Conservation (phyloP, 1,140 invertebrate species). For the Idris sp. region DNA sequence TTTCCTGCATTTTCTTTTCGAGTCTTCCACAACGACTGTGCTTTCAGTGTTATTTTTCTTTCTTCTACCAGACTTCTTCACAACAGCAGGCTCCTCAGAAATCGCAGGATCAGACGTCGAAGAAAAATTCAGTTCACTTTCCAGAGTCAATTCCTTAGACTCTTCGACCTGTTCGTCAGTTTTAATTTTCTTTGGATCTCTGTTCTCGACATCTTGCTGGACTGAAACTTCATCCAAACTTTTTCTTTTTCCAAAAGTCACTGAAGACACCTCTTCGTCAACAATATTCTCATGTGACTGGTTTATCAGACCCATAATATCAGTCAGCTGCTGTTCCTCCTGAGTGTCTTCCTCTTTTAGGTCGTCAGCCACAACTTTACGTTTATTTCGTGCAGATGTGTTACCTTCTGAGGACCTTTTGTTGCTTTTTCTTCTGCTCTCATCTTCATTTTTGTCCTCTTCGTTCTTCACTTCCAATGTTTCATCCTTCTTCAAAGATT, state of each 20-base stretch:
- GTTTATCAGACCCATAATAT: slow-evolving; percentile 47
- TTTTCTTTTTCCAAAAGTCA: slow-evolving; percentile 60
- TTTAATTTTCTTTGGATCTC: slow-evolving; percentile 20
- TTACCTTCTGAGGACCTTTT: slow-evolving; percentile 28
- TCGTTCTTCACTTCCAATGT: slow-evolving; percentile 1
- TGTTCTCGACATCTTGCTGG: slow-evolving; percentile 6
- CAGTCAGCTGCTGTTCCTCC: slow-evolving; percentile 30
- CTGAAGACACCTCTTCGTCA: not conserved
- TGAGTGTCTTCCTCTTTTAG: slow-evolving; percentile 3
- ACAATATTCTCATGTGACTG: slow-evolving; percentile 4
- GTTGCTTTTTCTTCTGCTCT: slow-evolving; percentile 17
- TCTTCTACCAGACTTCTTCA: slow-evolving; percentile 22
- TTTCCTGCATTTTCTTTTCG: no score
- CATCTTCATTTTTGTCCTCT: not conserved
- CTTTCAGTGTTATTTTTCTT: slow-evolving; percentile 8
- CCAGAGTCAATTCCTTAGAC: no score
- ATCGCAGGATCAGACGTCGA: not conserved
- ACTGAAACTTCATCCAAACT: slow-evolving; percentile 26
- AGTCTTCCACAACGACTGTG: no score
- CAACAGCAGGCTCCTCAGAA: not conserved
- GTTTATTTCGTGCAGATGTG: slow-evolving; percentile 12
- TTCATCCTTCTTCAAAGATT: slow-evolving; percentile 9
- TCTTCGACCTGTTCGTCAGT: slow-evolving; percentile 3
- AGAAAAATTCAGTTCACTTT: slow-evolving; percentile 2
- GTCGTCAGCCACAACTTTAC: slow-evolving; percentile 21